Evolutionary conservation across 2,888 invertebrate genomes (phyloP).

Genomic region (Himalopsyche kuldschensis): DNA sequence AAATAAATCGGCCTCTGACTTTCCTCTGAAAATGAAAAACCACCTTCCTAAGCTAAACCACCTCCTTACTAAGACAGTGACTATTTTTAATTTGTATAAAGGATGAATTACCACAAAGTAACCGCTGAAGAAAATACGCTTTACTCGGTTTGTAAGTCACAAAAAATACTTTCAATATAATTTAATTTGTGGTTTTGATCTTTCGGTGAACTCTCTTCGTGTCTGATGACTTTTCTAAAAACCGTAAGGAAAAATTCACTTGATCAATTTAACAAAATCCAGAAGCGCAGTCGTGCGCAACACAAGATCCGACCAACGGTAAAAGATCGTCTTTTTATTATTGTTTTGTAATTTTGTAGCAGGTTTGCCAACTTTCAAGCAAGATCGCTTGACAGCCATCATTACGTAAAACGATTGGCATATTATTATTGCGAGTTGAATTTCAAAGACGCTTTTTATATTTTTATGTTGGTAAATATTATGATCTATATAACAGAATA

Average conservation of each 20-base stretch:
- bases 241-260: not conserved
- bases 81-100: no score
- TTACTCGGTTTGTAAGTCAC: not conserved
- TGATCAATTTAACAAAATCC: not conserved
- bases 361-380: not conserved
- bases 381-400: not conserved
- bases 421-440: not conserved
- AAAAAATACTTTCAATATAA: not conserved
- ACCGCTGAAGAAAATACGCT: no score
- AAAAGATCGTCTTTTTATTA: not conserved
- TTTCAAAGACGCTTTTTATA: no score
- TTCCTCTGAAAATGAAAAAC: no score
- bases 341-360: not conserved
- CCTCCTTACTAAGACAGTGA: no score
- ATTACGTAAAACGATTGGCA: not conserved
- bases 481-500: no score
- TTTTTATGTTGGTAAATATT: no score
- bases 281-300: conserved; percentile 2
- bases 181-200: not conserved
- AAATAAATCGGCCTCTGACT: no score
- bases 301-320: not conserved
- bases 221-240: not conserved
- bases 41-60: no score
- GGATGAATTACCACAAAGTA: no score
- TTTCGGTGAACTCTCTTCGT: not conserved